phyloP scores from a whole-genome alignment of 2,888 invertebrate genomes.

The Agrotis puta region DNA sequence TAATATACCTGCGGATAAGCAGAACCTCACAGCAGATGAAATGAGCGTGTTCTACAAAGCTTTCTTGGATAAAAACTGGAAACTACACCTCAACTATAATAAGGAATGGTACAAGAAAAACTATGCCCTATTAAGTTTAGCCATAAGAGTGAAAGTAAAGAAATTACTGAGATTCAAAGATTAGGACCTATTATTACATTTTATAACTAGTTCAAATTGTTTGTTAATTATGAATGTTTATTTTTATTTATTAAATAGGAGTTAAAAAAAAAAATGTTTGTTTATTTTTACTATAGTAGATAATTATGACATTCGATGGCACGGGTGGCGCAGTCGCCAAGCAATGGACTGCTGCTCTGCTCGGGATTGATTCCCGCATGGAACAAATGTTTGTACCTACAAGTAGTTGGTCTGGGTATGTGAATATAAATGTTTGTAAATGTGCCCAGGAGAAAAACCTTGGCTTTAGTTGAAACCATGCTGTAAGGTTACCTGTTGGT shows the following conservation, averaged over 20 bases:
- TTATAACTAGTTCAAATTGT: slow-evolving; percentile 44
- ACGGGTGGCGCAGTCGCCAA: too few relatives aligned
- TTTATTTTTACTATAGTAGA: too few relatives aligned
- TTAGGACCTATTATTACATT: slow-evolving; percentile 35
- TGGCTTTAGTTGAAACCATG: too few relatives aligned
- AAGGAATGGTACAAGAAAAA: slow-evolving; percentile 96
- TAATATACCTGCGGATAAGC: slow-evolving; percentile 85
- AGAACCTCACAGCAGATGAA: slow-evolving; percentile 94
- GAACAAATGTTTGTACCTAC: too few relatives aligned
- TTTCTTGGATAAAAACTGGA: slow-evolving; percentile 96
- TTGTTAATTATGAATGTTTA: slow-evolving; percentile 49
- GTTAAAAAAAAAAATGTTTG: not conserved
- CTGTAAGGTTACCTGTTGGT: too few relatives aligned
- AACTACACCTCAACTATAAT: slow-evolving; percentile 94
- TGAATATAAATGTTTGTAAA: too few relatives aligned
- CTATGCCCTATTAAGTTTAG: slow-evolving; percentile 92
- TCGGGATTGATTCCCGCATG: too few relatives aligned
- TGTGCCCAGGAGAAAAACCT: too few relatives aligned
- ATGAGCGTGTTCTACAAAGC: slow-evolving; percentile 97
- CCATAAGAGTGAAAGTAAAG: slow-evolving; percentile 91
- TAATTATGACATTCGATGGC: too few relatives aligned
- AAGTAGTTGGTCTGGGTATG: too few relatives aligned
- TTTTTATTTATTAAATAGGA: slow-evolving; percentile 52
- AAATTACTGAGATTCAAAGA: slow-evolving; percentile 81
- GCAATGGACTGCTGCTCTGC: too few relatives aligned